phyloP scores from a whole-genome alignment of 2,113 vertebrate genomes.

The Corydoras sp. region DNA sequence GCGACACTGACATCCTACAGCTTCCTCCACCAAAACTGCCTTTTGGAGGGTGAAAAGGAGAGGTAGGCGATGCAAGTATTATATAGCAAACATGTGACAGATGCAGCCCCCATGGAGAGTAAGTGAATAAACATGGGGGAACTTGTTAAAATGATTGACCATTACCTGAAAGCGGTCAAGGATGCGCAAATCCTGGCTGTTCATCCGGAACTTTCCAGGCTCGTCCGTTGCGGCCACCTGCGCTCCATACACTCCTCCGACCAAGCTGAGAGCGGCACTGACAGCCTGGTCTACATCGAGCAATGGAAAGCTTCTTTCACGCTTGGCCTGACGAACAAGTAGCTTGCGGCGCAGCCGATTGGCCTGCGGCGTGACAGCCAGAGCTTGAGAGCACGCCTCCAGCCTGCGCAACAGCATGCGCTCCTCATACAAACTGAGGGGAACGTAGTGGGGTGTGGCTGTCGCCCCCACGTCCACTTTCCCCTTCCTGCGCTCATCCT shows the following conservation, averaged over 20 bases:
- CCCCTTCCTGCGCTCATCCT: conserved; percentile 58
- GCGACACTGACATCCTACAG: too few relatives aligned
- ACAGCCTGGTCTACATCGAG: conserved; percentile 86
- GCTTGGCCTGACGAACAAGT: conserved; percentile 82
- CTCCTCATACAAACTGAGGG: conserved; percentile 86
- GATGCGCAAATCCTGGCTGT: conserved; percentile 82
- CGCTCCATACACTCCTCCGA: conserved; percentile 80
- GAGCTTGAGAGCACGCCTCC: conserved; percentile 78
- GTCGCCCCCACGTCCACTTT: conserved; percentile 53
- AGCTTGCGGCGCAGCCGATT: conserved; percentile 83
- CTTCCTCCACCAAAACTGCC: too few relatives aligned
- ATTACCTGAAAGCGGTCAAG: conserved; percentile 94
- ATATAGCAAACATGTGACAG: too few relatives aligned
- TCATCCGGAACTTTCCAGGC: conserved; percentile 67
- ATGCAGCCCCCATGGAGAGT: background rate
- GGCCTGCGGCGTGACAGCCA: conserved; percentile 82
- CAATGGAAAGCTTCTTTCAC: conserved; percentile 82
- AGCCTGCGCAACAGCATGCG: conserved; percentile 80
- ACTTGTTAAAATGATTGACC: too few relatives aligned
- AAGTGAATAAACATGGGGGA: too few relatives aligned
- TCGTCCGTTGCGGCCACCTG: conserved; percentile 62
- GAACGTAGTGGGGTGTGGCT: conserved; percentile 50
- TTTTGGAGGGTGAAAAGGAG: too few relatives aligned
- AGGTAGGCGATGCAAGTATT: too few relatives aligned
- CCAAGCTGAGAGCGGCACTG: conserved; percentile 79